Evolutionary conservation across 2,888 invertebrate genomes (phyloP), one percentile per base, ranked within the genome.

Genomic region (Cistogaster globosa): DNA sequence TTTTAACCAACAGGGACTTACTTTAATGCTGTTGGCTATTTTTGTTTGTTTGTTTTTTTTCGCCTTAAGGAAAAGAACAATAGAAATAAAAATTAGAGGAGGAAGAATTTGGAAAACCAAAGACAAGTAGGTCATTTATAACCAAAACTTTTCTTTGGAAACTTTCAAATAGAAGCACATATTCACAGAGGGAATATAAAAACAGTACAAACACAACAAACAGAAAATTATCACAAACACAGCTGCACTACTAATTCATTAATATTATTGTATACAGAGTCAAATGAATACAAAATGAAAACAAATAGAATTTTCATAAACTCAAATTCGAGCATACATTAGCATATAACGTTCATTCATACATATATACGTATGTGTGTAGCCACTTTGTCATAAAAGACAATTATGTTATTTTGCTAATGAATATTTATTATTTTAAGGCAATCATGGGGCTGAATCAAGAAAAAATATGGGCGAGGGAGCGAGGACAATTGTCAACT

Each of bases 391-490:
- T 58, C 75, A 86, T 84, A 63, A 60, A 71, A 38, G 60, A 76
- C 76, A 78, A 72, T 80, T 75, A 69, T 71, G 78, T 26, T 62
- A 69, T 72, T 74, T 74, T 77, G 77, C 82, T 82, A 85, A 85
- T 82, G 75, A 85, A 82, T 79, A 79, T 85, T 82, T 75, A 85
- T 78, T 55, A 62, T 72, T 79, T 71, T 32, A 58, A 53, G 71
- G 69, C 78, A 82, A 55, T 58, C 81, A 63, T 63, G n/a, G 12
- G 12, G n/a, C 14, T 18, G 7, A 48, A 51, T 2, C 1, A 53
- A 16, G n/a, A n/a, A 38, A n/a, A 2, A 16, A 57, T 2, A 42
- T 32, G 32, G 32, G 32, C 32, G 32, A 42, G 18, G 55, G 22
- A 78, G 32, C 32, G 32, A 42, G 18, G 55, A 18, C 69, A 69